Evolutionary conservation across 2,113 vertebrate genomes (phyloP), one percentile per base, ranked within the genome.

Genomic region (Haemorhous mexicanus): DNA sequence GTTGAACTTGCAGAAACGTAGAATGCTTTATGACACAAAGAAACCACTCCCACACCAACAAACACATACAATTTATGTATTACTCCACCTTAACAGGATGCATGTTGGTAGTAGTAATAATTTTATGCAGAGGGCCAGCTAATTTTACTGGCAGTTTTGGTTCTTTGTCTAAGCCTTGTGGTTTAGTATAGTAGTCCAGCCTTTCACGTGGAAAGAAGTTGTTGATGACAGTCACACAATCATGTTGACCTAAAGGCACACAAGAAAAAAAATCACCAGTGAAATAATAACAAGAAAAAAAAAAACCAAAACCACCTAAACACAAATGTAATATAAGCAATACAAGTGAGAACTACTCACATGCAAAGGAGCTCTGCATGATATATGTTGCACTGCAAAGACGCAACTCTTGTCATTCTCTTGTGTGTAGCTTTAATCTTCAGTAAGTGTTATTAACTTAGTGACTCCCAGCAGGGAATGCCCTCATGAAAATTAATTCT

Each of bases 171-270:
- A 99, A 93, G 62, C 99, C 99, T 97, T 99, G 99, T 16, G 98
- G 94, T 90, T 98, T 99, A 61, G 99, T 99, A 91, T 99, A 99
- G 95, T 99, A 99, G 89, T 99, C 99, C 94, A 99, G 96, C 61
- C 98, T 98, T 90, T 99, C 98, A 27, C 99, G 98, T 11, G 99
- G 99, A 94, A 99, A 99, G 98, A 99, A 99, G 96, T 99, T 99
- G 97, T 99, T 99, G 97, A 99, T 99, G 81, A 99, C 98, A 0
- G 99, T 99, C 91, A 99, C 99, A 62, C 99, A 99, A 90, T 99
- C 99, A 89, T 99, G 99, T 76, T 99, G 99, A 58, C 99, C 99
- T 99, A 95, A 24, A 96, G 8, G 82, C n/a, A 92, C 78, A 89
- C 4, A 70, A 63, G 62, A 26, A 58, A 69, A 58, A 61, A 78